Conservation (phyloP, 2,888 invertebrate genomes). For the Aradus depressus region DNA sequence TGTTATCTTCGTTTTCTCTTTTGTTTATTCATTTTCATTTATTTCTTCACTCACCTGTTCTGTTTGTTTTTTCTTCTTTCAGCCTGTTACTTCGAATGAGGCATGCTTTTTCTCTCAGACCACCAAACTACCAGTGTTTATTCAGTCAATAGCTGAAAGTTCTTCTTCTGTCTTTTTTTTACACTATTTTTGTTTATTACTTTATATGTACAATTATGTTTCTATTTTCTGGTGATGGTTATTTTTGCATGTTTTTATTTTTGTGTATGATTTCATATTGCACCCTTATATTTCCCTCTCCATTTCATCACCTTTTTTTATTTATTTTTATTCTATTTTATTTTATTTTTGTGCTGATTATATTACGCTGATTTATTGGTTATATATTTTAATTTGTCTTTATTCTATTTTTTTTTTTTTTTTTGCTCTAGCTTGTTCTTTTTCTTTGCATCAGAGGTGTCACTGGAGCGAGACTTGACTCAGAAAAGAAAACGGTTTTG, state of each 20-base stretch:
- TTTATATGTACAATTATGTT: slow-evolving; percentile 4
- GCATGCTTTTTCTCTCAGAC: slow-evolving; percentile 21
- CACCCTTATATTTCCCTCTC: neutral
- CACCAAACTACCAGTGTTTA: slow-evolving; percentile 18
- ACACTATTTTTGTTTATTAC: neutral
- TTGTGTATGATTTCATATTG: neutral
- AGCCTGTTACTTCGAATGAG: slow-evolving; percentile 18
- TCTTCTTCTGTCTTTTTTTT: slow-evolving; percentile 1
- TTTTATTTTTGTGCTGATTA: neutral
- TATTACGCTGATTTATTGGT: neutral
- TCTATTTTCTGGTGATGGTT: slow-evolving; percentile 8
- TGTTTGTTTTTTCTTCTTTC: slow-evolving; percentile 27
- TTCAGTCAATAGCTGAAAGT: slow-evolving; percentile 10
- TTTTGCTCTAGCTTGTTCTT: too few species aligned
- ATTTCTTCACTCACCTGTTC: too few species aligned
- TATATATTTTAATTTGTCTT: neutral
- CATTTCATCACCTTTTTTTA: slow-evolving; percentile 6
- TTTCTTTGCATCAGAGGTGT: too few species aligned
- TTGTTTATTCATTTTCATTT: slow-evolving; percentile 21
- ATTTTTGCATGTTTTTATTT: slow-evolving; percentile 1
- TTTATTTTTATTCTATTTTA: neutral
- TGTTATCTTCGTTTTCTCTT: neutral
- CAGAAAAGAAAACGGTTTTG: too few species aligned
- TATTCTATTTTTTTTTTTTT: neutral
- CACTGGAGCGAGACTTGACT: too few species aligned